A percentile compares a stretch with the other conserved stretches of the same genome.
phyloP scores from a whole-genome alignment of 2,797 vertebrate genomes.

The Odontamblyopus rebecca region DNA sequence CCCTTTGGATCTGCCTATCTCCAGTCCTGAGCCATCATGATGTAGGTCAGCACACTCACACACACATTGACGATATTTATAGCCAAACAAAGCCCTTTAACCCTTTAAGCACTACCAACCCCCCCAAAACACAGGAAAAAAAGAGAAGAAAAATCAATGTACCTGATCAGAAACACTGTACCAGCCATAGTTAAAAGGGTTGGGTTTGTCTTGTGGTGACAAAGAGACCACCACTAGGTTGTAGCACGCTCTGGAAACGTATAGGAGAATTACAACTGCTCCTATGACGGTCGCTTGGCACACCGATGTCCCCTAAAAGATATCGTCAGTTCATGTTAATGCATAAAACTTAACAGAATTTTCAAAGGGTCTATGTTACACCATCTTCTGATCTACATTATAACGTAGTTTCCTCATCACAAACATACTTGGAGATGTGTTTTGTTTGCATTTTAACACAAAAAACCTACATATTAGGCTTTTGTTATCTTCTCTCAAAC shows the following conservation, averaged over 20 bases:
- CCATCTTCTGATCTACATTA: too few species aligned
- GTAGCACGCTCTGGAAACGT: constrained; percentile 93
- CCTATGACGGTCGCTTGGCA: constrained; percentile 90
- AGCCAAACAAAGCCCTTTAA: constrained; percentile 72
- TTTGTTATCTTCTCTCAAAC: too few species aligned
- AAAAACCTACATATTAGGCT: too few species aligned
- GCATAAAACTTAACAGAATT: too few species aligned
- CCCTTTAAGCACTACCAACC: constrained; percentile 49
- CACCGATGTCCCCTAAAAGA: constrained; percentile 88
- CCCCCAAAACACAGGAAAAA: constrained; percentile 52
- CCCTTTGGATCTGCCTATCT: constrained; percentile 34
- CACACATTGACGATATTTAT: constrained; percentile 62
- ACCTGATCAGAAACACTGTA: constrained; percentile 94
- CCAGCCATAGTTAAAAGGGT: constrained; percentile 93
- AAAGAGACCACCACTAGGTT: constrained; percentile 90
- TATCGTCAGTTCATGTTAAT: not conserved
- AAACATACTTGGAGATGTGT: too few species aligned
- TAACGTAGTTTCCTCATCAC: too few species aligned
- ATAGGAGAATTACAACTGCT: constrained; percentile 86
- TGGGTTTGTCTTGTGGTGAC: constrained; percentile 83
- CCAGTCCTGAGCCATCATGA: constrained; percentile 38
- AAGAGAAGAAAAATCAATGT: constrained; percentile 16
- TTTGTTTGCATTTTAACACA: too few species aligned
- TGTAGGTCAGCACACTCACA: constrained; percentile 59
- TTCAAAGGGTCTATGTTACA: too few species aligned